Evolutionary conservation across 2,113 vertebrate genomes (phyloP), one percentile per base, ranked within the genome.

Genomic region (Hemiprocne comata): DNA sequence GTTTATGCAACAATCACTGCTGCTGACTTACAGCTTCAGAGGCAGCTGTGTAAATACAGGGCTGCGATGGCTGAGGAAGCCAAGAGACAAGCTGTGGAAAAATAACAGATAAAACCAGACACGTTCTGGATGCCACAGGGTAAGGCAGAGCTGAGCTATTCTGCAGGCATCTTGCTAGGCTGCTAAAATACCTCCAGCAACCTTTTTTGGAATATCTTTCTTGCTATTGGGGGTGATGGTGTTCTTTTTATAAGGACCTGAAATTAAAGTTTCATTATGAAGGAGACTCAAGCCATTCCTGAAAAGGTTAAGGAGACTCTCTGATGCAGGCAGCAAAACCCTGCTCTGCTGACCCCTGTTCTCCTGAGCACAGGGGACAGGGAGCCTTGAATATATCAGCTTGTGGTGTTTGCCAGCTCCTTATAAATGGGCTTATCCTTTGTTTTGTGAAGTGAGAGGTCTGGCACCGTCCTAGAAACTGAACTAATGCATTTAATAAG

Each of bases 41-140:
- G 60, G 89, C 94, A 97, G 94, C 93, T 96, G 94, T 84, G 86
- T 96, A 96, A 96, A 96, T 94, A 94, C 0, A 40, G 66, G 84
- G 53, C 85, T 94, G 90, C 10, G 29, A 64, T 50, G 72, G 80
- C 65, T 93, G 76, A 78, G 76, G 40, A 80, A 96, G 86, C 86
- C 62, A 85, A 89, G 76, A 94, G 65, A 79, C 40, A 95, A 90
- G 83, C 86, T 90, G 85, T 92, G 70, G 54, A 87, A 93, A 92
- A 94, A 88, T 14, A 94, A 44, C 85, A 61, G 70, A 90, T 87
- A 93, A 84, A 95, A 44, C 48, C 77, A 90, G 54, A 28, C 34
- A 0, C 15, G 3, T 87, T 92, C 66, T 82, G 40, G 50, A 40
- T 94, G 90, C 73, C 44, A 76, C 16, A n/a, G 80, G 83, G 36